Base-by-base conservation (phyloP, 2,888 invertebrate genomes). In the Entomobrya proxima region DNA sequence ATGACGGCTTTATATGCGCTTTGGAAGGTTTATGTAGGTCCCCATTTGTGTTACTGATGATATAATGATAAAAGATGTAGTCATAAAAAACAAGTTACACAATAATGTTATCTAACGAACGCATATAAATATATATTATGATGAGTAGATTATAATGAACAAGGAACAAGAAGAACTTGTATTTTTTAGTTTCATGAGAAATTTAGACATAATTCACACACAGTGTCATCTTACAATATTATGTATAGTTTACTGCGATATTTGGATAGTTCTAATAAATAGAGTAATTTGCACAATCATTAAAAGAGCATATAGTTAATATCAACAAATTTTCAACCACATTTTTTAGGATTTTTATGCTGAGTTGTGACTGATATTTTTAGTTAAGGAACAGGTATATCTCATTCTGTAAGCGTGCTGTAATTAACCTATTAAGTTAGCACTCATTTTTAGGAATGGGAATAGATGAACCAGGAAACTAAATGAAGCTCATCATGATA, bases 401-500 rank as follows among this genome's bases (percentile, higher is more conserved):
- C n/a, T n/a, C n/a, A 37, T 21, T 35, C 3, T 35, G 35, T 64
- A 44, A 44, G 52, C 79, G 58, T 80, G 80, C 44, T 55, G 52
- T 72, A 80, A 80, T 80, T 80, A 80, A 72, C 80, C 72, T 72
- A 80, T 80, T 72, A 55, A 80, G 55, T 69, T 67, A 79, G 11
- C 72, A 58, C 72, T 72, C 32, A 37, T 72, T 72, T 55, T 44
- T 47, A 55, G 24, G 55, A 55, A 21, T 55, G 27, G 72, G 40
- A 69, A 72, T 72, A 55, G 55, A 80, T 80, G 80, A 80, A 80
- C 80, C 80, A 80, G 80, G 80, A 80, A 80, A 80, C 58, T 40
- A 32, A 21, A 67, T 40, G 1, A 37, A 32, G 6, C 13, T 55
- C 50, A 18, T 37, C 35, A 24, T 69, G 32, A 44, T 77, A 37